Evolutionary conservation across 1,140 invertebrate genomes (phyloP).

Genomic region (Pseudomyrmex flavicornis): DNA sequence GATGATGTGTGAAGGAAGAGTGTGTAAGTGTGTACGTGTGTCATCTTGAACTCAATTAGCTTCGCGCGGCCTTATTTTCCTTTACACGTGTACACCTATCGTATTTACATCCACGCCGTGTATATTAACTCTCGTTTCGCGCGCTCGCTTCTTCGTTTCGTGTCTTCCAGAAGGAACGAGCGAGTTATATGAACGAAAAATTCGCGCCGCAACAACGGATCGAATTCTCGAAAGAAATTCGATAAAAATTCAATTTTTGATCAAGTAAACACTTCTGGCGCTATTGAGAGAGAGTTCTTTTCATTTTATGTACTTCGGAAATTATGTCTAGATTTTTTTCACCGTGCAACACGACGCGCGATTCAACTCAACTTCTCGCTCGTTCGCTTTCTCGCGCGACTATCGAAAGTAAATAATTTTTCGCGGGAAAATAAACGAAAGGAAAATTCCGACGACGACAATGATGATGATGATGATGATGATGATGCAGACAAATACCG

Average conservation of each 20-base stretch:
- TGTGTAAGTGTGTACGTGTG: slow-evolving; percentile 1
- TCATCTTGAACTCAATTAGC: slow-evolving; percentile 20
- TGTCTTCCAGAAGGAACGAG: too few relatives aligned
- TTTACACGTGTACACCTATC: slow-evolving; percentile 63
- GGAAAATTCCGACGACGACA: neutral
- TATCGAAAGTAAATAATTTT: neutral
- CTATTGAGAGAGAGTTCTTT: too few relatives aligned
- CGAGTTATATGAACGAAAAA: too few relatives aligned
- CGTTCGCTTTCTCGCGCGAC: neutral
- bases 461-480: too few relatives aligned
- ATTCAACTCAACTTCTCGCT: neutral
- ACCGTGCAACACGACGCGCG: neutral
- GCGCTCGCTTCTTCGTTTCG: neutral
- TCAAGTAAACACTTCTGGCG: too few relatives aligned
- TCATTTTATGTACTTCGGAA: too few relatives aligned
- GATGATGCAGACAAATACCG: slow-evolving; percentile 7
- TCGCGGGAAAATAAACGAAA: neutral
- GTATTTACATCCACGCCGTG: slow-evolving; percentile 70
- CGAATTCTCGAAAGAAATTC: too few relatives aligned
- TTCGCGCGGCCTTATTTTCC: slow-evolving; percentile 15
- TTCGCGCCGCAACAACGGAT: too few relatives aligned
- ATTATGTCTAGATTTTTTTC: too few relatives aligned
- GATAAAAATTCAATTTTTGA: too few relatives aligned
- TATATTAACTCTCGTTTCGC: slow-evolving; percentile 1
- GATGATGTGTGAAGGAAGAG: slow-evolving; percentile 16